Conservation (phyloP, 2,888 invertebrate genomes). For the Eledone cirrhosa region DNA sequence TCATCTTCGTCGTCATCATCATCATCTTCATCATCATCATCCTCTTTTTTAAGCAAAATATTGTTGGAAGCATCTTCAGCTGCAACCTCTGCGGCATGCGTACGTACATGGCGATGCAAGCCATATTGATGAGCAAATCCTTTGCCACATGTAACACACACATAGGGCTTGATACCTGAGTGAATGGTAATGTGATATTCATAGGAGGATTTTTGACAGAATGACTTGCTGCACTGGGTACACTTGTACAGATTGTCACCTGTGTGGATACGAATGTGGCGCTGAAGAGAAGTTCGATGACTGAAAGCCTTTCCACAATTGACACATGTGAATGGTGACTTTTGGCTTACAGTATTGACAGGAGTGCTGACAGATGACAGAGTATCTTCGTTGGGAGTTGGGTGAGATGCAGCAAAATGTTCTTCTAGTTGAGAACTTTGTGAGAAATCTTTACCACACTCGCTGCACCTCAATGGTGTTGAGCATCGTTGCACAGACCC, state of each 20-base stretch:
- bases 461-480: background rate
- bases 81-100: constrained; percentile 14
- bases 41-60: background rate
- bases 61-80: constrained; percentile 19
- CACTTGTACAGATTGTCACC: constrained; percentile 12
- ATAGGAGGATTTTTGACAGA: constrained; percentile 3
- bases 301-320: constrained; percentile 9
- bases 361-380: background rate
- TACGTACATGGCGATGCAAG: constrained; percentile 17
- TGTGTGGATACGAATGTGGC: constrained; percentile 1
- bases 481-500: background rate
- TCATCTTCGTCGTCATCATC: background rate
- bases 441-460: background rate
- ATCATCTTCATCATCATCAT: background rate
- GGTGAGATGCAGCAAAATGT: background rate
- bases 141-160: constrained; percentile 18
- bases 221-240: background rate
- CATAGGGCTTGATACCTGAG: background rate
- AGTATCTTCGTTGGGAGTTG: background rate
- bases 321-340: background rate
- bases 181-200: constrained; percentile 17
- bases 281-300: background rate
- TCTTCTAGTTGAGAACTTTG: constrained; percentile 10
- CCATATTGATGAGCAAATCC: constrained; percentile 23
- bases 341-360: background rate